phyloP scores from a whole-genome alignment of 2,797 vertebrate genomes.

The Neopelma chrysocephalum region DNA sequence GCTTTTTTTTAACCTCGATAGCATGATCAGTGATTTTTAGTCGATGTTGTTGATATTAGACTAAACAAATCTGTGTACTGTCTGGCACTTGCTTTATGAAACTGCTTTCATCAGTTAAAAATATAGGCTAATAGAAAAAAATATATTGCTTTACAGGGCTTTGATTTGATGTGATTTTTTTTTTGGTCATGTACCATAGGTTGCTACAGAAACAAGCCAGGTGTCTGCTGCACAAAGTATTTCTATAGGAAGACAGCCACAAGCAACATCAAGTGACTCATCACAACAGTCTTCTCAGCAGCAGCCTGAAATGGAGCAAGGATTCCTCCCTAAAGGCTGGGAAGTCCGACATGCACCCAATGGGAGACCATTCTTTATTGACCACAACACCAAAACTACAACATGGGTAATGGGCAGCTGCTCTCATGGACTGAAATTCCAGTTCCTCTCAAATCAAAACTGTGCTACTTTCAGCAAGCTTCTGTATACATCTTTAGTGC shows the following conservation, averaged over 20 bases:
- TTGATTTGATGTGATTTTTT: not conserved
- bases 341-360: constrained; percentile 90
- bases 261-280: constrained; percentile 59
- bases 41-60: not conserved
- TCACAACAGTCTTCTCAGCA: constrained; percentile 65
- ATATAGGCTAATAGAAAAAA: not conserved
- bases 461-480: not conserved
- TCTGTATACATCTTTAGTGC: not conserved
- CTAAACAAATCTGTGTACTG: not conserved
- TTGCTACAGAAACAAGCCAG: constrained; percentile 64
- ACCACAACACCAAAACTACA: constrained; percentile 93
- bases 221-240: constrained; percentile 50
- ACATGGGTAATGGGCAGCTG: constrained; percentile 84
- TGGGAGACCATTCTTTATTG: constrained; percentile 92
- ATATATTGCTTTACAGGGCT: not conserved
- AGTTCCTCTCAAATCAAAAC: not conserved
- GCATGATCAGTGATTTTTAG: not conserved
- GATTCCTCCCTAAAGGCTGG: constrained; percentile 88
- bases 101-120: not conserved
- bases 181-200: constrained; percentile 19
- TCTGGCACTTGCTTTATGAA: not conserved
- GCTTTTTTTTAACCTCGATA: not conserved
- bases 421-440: not conserved
- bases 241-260: constrained; percentile 44
- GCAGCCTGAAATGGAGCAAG: constrained; percentile 72